Conservation (phyloP, 2,888 invertebrate species). For the Petrolisthes manimaculis region DNA sequence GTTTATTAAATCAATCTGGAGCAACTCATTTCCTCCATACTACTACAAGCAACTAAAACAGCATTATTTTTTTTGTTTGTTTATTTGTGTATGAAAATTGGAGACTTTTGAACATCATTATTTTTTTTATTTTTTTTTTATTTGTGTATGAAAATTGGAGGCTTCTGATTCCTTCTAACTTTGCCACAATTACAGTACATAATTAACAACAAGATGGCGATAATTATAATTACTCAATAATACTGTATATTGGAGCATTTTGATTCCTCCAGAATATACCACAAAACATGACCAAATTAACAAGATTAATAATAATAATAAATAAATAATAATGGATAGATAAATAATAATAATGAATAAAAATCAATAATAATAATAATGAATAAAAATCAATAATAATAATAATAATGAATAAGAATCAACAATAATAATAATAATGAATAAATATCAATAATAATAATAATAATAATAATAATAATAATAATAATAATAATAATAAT, state of each 20-base stretch:
- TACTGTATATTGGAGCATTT: neutral
- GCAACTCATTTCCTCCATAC: no score
- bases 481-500: no score
- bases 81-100: constrained; percentile 11
- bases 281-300: neutral
- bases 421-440: neutral
- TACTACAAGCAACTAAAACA: no score
- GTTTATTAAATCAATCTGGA: no score
- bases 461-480: no score
- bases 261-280: neutral
- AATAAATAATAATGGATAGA: constrained; percentile 8
- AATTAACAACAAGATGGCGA: neutral
- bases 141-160: neutral
- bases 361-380: neutral
- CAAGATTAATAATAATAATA: neutral
- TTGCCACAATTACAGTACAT: neutral
- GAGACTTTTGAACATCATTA: neutral
- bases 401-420: neutral
- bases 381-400: constrained; percentile 8
- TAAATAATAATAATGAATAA: neutral
- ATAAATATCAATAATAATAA: no score
- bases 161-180: neutral
- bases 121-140: no score
- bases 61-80: no score
- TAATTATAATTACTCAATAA: neutral